Conservation (phyloP, 1,140 invertebrate species). For the Andricus grossulariae region DNA sequence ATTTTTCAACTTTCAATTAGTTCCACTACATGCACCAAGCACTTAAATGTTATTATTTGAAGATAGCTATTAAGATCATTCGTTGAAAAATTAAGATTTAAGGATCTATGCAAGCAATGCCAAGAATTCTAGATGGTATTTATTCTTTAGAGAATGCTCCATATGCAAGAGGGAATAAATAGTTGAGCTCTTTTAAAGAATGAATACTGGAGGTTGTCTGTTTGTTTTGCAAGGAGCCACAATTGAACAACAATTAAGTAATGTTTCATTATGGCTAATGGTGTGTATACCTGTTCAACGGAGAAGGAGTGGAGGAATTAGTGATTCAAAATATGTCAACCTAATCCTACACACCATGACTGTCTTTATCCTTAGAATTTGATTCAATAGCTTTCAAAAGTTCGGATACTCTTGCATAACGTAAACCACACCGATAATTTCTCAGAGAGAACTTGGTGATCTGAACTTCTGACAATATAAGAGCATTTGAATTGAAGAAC, state of each 20-base stretch:
- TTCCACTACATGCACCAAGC: slow-evolving; percentile 6
- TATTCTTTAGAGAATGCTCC: background rate
- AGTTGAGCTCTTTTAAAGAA: slow-evolving; percentile 3
- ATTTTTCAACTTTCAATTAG: slow-evolving; percentile 30
- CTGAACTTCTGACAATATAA: too few relatives aligned
- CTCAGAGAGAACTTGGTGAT: too few relatives aligned
- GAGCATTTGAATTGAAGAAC: too few relatives aligned
- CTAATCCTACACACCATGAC: background rate
- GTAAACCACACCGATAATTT: too few relatives aligned
- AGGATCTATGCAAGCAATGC: background rate
- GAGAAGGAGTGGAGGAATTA: background rate
- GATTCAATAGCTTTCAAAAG: background rate
- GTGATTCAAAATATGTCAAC: background rate
- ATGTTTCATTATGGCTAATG: slow-evolving; percentile 13
- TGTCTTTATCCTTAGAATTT: background rate
- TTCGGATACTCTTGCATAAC: too few relatives aligned
- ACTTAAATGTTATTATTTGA: slow-evolving; percentile 22
- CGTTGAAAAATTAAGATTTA: background rate
- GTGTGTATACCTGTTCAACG: background rate
- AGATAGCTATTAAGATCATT: background rate
- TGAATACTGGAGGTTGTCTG: background rate
- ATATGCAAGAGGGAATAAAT: background rate
- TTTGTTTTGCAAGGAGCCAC: background rate
- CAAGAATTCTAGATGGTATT: slow-evolving; percentile 6
- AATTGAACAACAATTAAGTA: slow-evolving; percentile 22